Evolutionary conservation across 2,888 invertebrate genomes (phyloP), one percentile per base, ranked within the genome.

Genomic region (Nephrotoma flavescens): DNA sequence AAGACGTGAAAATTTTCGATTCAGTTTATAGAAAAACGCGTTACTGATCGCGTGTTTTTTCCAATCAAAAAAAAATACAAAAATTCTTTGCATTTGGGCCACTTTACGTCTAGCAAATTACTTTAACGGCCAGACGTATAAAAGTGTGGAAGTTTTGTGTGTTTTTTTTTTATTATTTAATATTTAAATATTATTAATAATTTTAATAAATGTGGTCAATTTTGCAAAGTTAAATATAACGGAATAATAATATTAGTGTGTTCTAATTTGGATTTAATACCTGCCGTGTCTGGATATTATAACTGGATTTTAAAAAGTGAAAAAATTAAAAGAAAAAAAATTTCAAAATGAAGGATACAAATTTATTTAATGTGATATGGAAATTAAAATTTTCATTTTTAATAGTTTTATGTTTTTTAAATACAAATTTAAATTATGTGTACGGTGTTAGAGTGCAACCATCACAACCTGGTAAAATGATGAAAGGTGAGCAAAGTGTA

Each of bases 391-490:
- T 71, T 71, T 71, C 71, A 71, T 71, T 71, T 71, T 71, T 71
- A 71, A 71, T 71, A 71, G 71, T 71, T 71, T 71, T 71, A 71
- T 71, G 71, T 71, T 71, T 71, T 71, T 71, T 71, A 71, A 71
- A 71, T 71, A 71, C 31, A 12, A 71, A 71, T 71, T 2, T 71
- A 31, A 71, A 31, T 71, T 71, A 88, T 89, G 92, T 93, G 88
- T 91, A 92, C 89, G 94, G 93, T 91, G 93, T 94, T 89, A 92
- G 93, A 91, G 92, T 93, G 90, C 91, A 93, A 90, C 92, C 93
- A 89, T 93, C 93, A 90, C 91, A 93, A 9, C 71, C 71, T 71
- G 71, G 71, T 71, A 71, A 71, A 71, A 71, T 71, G 90, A 92
- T 93, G 90, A 93, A 93, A 94, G 94, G 94, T 94, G 92, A 91